phyloP scores from a whole-genome alignment of 2,888 invertebrate genomes.

The Tribolium freemani region DNA sequence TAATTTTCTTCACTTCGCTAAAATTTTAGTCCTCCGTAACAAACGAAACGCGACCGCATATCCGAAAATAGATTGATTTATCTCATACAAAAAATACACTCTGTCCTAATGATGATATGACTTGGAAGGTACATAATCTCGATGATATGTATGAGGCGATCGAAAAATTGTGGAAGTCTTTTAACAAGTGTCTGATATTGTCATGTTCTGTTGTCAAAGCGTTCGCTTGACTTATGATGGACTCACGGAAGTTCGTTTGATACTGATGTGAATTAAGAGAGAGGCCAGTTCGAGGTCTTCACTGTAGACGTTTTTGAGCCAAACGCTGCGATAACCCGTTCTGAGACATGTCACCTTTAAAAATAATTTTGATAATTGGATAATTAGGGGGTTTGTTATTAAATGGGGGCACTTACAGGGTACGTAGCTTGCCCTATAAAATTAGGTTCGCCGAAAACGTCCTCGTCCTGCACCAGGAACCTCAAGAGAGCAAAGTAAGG shows the following conservation, averaged over 20 bases:
- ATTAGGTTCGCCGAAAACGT: slow-evolving; percentile 97
- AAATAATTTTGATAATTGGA: not conserved
- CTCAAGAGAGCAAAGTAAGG: slow-evolving; percentile 88
- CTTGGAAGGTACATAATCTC: slow-evolving; percentile 13
- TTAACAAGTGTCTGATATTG: slow-evolving; percentile 41
- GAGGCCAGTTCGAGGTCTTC: slow-evolving; percentile 95
- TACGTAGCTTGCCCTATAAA: slow-evolving; percentile 97
- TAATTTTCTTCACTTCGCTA: too few relatives aligned
- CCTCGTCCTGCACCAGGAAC: slow-evolving; percentile 94
- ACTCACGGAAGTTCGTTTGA: slow-evolving; percentile 69
- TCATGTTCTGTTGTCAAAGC: slow-evolving; percentile 38
- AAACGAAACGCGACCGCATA: not conserved
- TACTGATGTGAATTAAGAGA: slow-evolving; percentile 85
- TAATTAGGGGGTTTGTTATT: too few relatives aligned
- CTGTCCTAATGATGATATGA: slow-evolving; percentile 32
- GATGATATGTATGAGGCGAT: slow-evolving; percentile 33
- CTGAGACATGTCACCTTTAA: slow-evolving; percentile 79
- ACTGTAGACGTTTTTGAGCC: slow-evolving; percentile 89
- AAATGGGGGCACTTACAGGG: slow-evolving; percentile 73
- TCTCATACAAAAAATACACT: slow-evolving; percentile 34
- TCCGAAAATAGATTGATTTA: slow-evolving; percentile 10
- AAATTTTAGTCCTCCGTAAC: too few relatives aligned
- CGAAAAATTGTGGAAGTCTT: slow-evolving; percentile 22
- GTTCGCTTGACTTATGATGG: slow-evolving; percentile 23
- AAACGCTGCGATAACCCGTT: slow-evolving; percentile 92